Evolutionary conservation across 2,888 invertebrate genomes (phyloP).

Genomic region (Sussaba pulchella): DNA sequence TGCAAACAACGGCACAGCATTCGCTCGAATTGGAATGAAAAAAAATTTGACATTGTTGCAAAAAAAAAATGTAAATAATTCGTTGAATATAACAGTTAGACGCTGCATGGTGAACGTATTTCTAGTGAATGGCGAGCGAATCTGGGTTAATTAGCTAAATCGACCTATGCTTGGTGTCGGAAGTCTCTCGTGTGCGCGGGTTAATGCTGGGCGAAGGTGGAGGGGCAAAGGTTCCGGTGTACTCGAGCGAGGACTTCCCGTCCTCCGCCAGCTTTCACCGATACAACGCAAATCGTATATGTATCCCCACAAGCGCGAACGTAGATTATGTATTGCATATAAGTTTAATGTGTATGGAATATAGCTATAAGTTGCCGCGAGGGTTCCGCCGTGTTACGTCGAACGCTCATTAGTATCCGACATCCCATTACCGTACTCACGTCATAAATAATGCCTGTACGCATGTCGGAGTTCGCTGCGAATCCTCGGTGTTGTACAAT

Average conservation of each 20-base stretch:
- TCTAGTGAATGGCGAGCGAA: constrained; percentile 55
- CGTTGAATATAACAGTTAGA: constrained; percentile 18
- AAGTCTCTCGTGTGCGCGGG: constrained; percentile 48
- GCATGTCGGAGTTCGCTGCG: constrained; percentile 56
- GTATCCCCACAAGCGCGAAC: background rate
- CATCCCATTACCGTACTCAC: constrained; percentile 79
- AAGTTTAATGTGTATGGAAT: constrained; percentile 1
- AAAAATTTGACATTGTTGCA: background rate
- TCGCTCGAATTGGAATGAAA: too few species aligned
- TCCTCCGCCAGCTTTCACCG: constrained; percentile 36
- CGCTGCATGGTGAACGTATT: constrained; percentile 13
- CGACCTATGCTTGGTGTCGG: constrained; percentile 46
- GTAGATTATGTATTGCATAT: constrained; percentile 15
- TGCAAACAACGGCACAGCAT: background rate
- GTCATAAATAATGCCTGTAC: constrained; percentile 80
- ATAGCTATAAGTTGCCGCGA: constrained; percentile 17
- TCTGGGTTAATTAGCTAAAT: constrained; percentile 63
- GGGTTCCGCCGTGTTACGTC: constrained; percentile 71
- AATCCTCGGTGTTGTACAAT: constrained; percentile 62
- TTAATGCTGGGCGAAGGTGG: constrained; percentile 14
- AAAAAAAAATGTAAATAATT: constrained; percentile 26
- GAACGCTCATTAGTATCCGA: constrained; percentile 81
- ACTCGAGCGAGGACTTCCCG: constrained; percentile 50
- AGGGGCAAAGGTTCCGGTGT: constrained; percentile 35
- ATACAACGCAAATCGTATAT: constrained; percentile 14